Base-by-base conservation (phyloP, 1,140 invertebrate genomes). In the Ceratitis capitata region DNA sequence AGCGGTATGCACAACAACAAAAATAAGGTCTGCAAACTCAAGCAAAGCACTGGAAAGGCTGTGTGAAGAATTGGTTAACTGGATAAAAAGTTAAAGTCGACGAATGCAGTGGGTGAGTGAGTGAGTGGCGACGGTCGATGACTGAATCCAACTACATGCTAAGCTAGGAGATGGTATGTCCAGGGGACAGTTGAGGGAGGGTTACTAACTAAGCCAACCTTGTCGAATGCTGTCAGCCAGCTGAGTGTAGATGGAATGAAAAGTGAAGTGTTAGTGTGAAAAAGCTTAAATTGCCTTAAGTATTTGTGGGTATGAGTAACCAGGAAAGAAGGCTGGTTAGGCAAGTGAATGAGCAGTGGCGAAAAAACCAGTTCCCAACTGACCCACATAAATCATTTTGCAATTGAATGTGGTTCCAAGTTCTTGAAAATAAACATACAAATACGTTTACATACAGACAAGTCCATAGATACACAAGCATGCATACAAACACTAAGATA, bases 301-400 rank as follows among this genome's bases (percentile, higher is more conserved):
- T 16, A 35, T 35, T 69, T 69, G 16, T n/a, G 61, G 32, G 16
- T 23, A 1, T 1, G 7, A 26, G 32, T 69, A 14, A 32, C 32
- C 26, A 16, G 29, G 4, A 69, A 69, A 26, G 10, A 3, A 7
- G n/a, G 7, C 7, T 45, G 64, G 19, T 23, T n/a, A 5, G 32
- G 64, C 39, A 19, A 74, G n/a, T 74, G n/a, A 16, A 12, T 45
- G 69, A 23, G 51, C 56, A 47, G 39, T 64, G 14, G 1, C 7
- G 49, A 58, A 83, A 69, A 53, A 78, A 86, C 85, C n/a, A n/a
- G 84, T 64, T 61, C 86, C 78, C 87, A 89, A 88, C 87, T 87
- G 83, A 86, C 74, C 85, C 86, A 87, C 85, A 90, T 90, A 90
- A 90, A 90, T 90, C 89, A 90, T 88, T 89, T 89, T 86, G 88